Evolutionary conservation across 2,888 invertebrate genomes (phyloP), one percentile per base, ranked within the genome.

Genomic region (Tiliacea citrago): DNA sequence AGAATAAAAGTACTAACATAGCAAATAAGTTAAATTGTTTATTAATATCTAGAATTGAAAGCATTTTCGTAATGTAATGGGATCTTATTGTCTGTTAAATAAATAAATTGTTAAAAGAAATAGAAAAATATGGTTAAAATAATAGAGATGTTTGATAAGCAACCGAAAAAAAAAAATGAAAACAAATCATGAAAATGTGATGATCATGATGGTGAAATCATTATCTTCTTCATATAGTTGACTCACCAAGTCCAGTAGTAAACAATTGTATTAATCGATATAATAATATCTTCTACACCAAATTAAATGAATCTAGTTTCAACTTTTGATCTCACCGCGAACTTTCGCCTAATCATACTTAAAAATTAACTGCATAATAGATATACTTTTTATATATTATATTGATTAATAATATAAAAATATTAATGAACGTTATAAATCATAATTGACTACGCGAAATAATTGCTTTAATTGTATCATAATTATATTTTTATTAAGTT

Each of bases 341-440:
- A 89, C 93, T 93, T 93, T 94, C 93, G 92, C 91, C 90, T 92
- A 87, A 93, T 93, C 91, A 92, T 89, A 89, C 81, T 88, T 87
- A 89, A 88, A 90, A 90, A 89, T 89, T 91, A 91, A 86, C 77
- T 75, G 57, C 67, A 68, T 79, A 81, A 80, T 84, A 39, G 51
- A 51, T 51, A 91, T 91, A 89, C 88, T 90, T 90, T 89, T 88
- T 72, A 77, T 86, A 58, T 49, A 69, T 63, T 69, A 91, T 90
- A 83, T 82, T 75, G 73, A 86, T 74, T 92, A 77, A 80, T 72
- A 91, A 80, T 72, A 91, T 92, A 90, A 88, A 93, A 93, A 91
- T 92, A 88, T 89, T 92, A 91, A 93, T 92, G 89, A 91, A 92
- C 90, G 89, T 87, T 87, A 87, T 87, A 89, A 89, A 90, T 90